phyloP scores from a whole-genome alignment of 2,888 invertebrate genomes.

The Abrostola triplasia region DNA sequence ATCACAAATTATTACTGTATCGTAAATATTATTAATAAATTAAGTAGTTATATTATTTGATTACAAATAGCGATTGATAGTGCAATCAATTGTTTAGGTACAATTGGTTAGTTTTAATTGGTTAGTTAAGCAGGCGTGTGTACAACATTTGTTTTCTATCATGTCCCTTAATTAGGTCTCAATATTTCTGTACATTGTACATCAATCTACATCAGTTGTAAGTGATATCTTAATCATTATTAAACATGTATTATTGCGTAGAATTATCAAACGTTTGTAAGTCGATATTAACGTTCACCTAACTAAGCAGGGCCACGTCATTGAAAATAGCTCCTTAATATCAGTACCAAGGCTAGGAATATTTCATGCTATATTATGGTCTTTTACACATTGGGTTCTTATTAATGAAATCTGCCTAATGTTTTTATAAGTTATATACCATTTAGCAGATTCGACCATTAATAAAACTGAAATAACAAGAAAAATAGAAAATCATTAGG shows the following conservation, averaged over 20 bases:
- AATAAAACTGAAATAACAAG: too few species aligned
- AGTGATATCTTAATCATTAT: background rate
- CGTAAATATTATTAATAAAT: background rate
- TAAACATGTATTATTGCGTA: background rate
- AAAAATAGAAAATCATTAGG: too few species aligned
- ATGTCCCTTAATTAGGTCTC: background rate
- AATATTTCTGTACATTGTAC: background rate
- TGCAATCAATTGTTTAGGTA: background rate
- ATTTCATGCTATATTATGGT: too few species aligned
- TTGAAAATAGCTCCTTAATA: too few species aligned
- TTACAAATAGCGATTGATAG: background rate
- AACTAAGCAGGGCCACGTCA: too few species aligned
- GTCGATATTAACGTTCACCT: background rate
- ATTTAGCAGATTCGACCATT: too few species aligned
- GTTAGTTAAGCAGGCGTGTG: background rate
- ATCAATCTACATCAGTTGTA: background rate
- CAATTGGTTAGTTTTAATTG: slow-evolving; percentile 9
- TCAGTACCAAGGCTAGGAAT: too few species aligned
- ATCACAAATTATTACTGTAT: background rate
- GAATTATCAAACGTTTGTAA: background rate
- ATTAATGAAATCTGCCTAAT: too few species aligned
- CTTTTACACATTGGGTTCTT: too few species aligned
- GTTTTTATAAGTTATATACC: too few species aligned
- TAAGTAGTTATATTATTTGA: too few species aligned
- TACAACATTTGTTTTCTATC: background rate